These are phyloP conservation scores for Epinotia nisella DNA, from an alignment of 2,888 invertebrate genomes.

Conservation along the genomic window DNA sequence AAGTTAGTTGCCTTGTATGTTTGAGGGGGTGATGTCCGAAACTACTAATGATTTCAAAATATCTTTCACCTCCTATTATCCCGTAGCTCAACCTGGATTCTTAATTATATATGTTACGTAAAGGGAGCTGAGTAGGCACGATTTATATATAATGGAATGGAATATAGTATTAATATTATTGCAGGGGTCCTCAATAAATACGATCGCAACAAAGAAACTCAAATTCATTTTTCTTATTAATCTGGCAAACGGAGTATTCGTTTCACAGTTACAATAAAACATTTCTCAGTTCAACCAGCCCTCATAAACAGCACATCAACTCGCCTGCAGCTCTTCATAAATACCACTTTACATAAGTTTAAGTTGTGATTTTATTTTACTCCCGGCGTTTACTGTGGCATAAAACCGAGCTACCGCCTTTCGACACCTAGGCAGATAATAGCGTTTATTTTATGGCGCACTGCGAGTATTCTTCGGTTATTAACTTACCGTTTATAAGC, in stretches of 20 bases:
- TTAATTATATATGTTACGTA: no score
- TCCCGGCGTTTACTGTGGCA: conserved; percentile 47
- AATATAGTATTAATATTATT: no score
- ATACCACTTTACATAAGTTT: conserved; percentile 63
- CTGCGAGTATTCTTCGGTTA: background rate
- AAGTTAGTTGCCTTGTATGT: no score
- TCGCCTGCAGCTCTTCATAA: conserved; percentile 53
- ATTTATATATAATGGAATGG: no score
- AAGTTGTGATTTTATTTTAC: conserved; percentile 58
- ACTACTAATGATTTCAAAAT: no score
- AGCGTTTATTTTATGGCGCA: conserved; percentile 7
- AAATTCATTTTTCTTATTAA: background rate
- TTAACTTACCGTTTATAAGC: background rate
- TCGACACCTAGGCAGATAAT: conserved; percentile 52
- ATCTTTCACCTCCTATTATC: no score
- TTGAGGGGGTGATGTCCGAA: no score
- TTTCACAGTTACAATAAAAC: background rate
- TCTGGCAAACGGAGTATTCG: background rate
- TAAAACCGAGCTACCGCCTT: conserved; percentile 55
- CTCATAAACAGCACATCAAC: conserved; percentile 11
- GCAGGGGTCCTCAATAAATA: no score
- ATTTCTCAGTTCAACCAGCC: background rate
- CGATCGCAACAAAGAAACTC: no score
- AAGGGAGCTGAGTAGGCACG: no score
- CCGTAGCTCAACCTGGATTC: no score